Conservation (phyloP, 2,888 invertebrate genomes). For the Spialia ferax region DNA sequence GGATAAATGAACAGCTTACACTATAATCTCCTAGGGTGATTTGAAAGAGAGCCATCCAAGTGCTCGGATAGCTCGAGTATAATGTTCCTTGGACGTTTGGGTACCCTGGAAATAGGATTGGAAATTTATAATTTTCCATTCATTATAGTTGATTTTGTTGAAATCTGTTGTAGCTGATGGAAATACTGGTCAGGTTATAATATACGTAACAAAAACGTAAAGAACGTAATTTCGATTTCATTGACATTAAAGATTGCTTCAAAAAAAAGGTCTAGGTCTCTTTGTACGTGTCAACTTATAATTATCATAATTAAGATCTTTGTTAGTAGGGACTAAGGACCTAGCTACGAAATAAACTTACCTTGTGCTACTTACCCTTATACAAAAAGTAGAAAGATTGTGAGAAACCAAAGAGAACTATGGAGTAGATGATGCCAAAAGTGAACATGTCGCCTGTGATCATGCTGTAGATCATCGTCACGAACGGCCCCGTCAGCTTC, state of each 20-base stretch:
- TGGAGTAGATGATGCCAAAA: constrained; percentile 98
- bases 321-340: not conserved
- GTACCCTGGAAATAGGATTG: constrained; percentile 83
- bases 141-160: too few species aligned
- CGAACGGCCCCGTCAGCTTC: constrained; percentile 98
- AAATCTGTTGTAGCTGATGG: too few species aligned
- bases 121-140: too few species aligned
- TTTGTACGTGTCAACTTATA: too few species aligned
- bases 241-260: too few species aligned
- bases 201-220: too few species aligned
- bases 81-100: constrained; percentile 93
- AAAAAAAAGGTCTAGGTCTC: too few species aligned
- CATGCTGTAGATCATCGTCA: constrained; percentile 99
- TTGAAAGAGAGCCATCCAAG: constrained; percentile 99
- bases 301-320: too few species aligned
- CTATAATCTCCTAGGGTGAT: constrained; percentile 99
- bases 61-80: constrained; percentile 94
- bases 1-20: constrained; percentile 91
- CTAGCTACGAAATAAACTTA: too few species aligned
- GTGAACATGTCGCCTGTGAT: constrained; percentile 99
- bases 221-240: too few species aligned
- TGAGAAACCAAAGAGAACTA: constrained; percentile 98
- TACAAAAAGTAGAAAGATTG: constrained; percentile 98
- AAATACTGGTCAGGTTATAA: too few species aligned
- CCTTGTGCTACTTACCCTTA: constrained; percentile 85